These are phyloP conservation scores for Porphyrio hochstetteri DNA, from an alignment of 2,113 vertebrate species.

Conservation along the genomic window DNA sequence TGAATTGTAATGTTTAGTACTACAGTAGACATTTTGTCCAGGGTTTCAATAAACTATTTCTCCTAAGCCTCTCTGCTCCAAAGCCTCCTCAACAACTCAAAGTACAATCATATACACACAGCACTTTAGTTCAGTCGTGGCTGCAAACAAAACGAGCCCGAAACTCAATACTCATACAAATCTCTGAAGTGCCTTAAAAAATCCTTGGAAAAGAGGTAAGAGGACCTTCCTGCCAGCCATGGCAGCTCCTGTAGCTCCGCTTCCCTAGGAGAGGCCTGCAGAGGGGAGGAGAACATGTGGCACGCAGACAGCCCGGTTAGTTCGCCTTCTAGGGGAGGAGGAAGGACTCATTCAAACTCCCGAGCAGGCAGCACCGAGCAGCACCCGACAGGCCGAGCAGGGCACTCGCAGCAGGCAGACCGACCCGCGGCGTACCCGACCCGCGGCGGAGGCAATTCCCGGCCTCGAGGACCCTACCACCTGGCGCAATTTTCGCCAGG, in stretches of 20 bases:
- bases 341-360: slow-evolving; percentile 51
- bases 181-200: not conserved
- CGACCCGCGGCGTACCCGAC: not conserved
- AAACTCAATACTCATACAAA: not conserved
- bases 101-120: not conserved
- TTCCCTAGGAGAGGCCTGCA: slow-evolving; percentile 27
- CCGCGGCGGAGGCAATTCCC: not conserved
- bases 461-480: not conserved
- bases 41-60: not conserved
- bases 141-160: not conserved
- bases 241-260: not conserved
- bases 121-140: not conserved
- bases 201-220: not conserved
- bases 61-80: not conserved
- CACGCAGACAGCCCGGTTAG: not conserved
- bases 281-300: slow-evolving; percentile 40
- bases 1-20: not conserved
- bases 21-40: not conserved
- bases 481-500: not conserved
- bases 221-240: not conserved
- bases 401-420: not conserved
- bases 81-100: not conserved
- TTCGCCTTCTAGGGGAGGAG: not conserved
- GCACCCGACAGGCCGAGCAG: not conserved
- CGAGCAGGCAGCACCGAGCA: not conserved